A percentile compares a stretch with the other conserved stretches of the same genome.
phyloP scores from a whole-genome alignment of 1,140 invertebrate species.

The Glomeris maerens region DNA sequence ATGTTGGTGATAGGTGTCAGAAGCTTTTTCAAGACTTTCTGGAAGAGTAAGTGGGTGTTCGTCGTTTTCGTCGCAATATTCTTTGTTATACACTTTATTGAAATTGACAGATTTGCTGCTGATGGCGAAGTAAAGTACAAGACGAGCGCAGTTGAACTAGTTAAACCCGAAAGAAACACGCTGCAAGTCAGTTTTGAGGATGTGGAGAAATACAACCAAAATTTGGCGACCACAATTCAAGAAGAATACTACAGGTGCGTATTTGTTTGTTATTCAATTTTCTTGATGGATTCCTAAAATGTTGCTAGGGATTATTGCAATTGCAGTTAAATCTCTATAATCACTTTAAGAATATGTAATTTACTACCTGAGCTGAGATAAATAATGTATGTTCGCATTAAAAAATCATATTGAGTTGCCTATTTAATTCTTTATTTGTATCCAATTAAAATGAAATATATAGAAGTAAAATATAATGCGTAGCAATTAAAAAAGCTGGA shows the following conservation, averaged over 20 bases:
- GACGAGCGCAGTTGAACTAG: slow-evolving; percentile 65
- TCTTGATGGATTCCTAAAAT: background rate
- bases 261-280: background rate
- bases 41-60: slow-evolving; percentile 62
- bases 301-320: slow-evolving; percentile 5
- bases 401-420: too few species aligned
- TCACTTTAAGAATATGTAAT: background rate
- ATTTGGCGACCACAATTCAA: slow-evolving; percentile 77
- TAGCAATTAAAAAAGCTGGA: too few species aligned
- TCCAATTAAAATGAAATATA: too few species aligned
- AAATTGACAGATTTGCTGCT: slow-evolving; percentile 1
- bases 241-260: slow-evolving; percentile 83
- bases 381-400: too few species aligned
- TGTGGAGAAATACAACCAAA: slow-evolving; percentile 89
- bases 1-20: slow-evolving; percentile 78
- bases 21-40: slow-evolving; percentile 93
- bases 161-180: slow-evolving; percentile 77
- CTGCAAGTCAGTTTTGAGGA: slow-evolving; percentile 89
- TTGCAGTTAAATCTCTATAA: slow-evolving; percentile 4
- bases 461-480: too few species aligned
- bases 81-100: background rate
- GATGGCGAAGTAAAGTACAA: slow-evolving; percentile 78
- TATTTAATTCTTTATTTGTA: too few species aligned
- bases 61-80: background rate
- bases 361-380: too few species aligned